These are phyloP conservation scores for Tyria jacobaeae DNA, from an alignment of 2,888 invertebrate genomes.

Conservation along the genomic window DNA sequence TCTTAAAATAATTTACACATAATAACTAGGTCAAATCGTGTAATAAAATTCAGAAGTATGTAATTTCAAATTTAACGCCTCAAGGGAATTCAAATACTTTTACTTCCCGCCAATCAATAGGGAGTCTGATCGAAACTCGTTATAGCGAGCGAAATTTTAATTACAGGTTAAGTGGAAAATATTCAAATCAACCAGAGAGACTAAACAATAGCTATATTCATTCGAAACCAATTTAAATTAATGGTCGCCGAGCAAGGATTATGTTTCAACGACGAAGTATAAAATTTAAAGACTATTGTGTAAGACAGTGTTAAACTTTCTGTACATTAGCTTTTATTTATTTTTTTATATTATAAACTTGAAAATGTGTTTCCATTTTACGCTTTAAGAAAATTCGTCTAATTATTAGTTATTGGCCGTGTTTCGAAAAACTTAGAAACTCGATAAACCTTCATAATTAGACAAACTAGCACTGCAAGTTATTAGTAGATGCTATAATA, in stretches of 20 bases:
- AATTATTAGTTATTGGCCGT: no score
- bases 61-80: conserved; percentile 8
- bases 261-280: conserved; percentile 21
- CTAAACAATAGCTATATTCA: conserved; percentile 53
- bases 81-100: conserved; percentile 1
- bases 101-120: conserved; percentile 37
- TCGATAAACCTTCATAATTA: no score
- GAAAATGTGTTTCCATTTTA: background rate
- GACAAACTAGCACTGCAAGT: no score
- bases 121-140: conserved; percentile 15
- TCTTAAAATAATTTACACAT: conserved; percentile 1
- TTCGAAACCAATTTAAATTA: conserved; percentile 53
- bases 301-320: conserved; percentile 10
- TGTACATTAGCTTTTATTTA: no score
- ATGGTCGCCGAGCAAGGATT: conserved; percentile 33
- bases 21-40: background rate
- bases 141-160: conserved; percentile 51
- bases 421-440: background rate
- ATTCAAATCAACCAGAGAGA: conserved; percentile 61
- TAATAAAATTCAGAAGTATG: conserved; percentile 3
- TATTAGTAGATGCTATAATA: background rate
- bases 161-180: conserved; percentile 65
- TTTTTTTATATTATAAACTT: background rate
- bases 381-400: no score
- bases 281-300: conserved; percentile 2